These are phyloP conservation scores for Falcunculus frontatus DNA, from an alignment of 2,113 vertebrate species.

Conservation along the genomic window DNA sequence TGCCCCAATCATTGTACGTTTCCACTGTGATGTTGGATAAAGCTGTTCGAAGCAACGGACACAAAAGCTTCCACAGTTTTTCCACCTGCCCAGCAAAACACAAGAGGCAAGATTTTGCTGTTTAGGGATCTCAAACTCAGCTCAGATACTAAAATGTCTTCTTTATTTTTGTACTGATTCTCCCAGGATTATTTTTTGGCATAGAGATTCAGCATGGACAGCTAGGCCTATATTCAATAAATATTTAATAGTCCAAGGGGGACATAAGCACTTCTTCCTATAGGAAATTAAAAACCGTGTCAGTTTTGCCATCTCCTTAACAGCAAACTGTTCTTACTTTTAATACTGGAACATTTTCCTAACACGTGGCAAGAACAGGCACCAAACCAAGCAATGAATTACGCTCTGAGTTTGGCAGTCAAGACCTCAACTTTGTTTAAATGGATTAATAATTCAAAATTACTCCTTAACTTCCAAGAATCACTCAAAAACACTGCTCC, in stretches of 20 bases:
- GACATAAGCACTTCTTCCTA: neutral
- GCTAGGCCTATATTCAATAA: neutral
- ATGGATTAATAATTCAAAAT: neutral
- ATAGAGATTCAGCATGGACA: neutral
- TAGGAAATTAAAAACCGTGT: neutral
- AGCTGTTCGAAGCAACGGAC: conserved; percentile 88
- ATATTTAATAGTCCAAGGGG: neutral
- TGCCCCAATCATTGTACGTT: conserved; percentile 94
- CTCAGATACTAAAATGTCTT: neutral
- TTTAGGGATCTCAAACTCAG: neutral
- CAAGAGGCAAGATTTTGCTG: neutral
- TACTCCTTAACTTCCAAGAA: neutral
- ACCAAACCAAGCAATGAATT: neutral
- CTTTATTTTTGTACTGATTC: neutral
- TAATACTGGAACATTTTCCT: neutral
- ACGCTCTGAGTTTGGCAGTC: neutral
- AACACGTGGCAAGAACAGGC: neutral
- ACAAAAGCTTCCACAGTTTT: conserved; percentile 87
- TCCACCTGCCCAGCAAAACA: conserved; percentile 80
- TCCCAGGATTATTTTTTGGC: neutral
- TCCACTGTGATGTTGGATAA: conserved; percentile 94
- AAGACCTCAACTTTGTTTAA: neutral
- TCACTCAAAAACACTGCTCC: neutral
- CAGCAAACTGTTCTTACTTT: neutral
- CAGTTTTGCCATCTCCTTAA: neutral